A percentile compares a stretch with the other conserved stretches of the same genome.
Evolutionary conservation across 2,113 vertebrate species (phyloP).

Genomic region (Melanerpes formicivorus): DNA sequence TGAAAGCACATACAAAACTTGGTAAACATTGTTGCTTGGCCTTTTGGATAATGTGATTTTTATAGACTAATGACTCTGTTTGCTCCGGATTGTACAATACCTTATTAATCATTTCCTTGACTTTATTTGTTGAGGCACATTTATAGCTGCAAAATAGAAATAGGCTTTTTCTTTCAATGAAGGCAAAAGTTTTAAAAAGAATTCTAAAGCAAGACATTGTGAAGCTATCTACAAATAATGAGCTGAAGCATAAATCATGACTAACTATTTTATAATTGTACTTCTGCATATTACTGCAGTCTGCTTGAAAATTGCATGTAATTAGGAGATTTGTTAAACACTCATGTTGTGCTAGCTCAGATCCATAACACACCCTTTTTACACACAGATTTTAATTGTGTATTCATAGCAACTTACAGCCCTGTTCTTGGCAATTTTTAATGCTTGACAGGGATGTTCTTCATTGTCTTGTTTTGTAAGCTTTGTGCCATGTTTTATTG

Average conservation of each 20-base stretch:
- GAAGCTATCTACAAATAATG: background rate
- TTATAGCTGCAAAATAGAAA: background rate
- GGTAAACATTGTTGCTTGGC: background rate
- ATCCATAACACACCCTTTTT: background rate
- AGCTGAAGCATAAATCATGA: background rate
- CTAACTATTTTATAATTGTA: background rate
- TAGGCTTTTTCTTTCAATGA: background rate
- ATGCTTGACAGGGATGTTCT: background rate
- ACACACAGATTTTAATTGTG: background rate
- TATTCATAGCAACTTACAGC: background rate
- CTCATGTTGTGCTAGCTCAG: background rate
- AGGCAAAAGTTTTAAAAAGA: background rate
- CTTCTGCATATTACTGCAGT: background rate
- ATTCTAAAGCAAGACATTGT: background rate
- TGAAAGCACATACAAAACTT: background rate
- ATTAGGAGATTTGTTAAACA: background rate
- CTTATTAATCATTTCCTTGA: background rate
- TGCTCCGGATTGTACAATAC: background rate
- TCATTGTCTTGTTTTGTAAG: background rate
- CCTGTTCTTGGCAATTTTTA: background rate
- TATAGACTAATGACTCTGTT: background rate
- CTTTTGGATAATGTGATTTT: background rate
- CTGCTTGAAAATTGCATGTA: background rate
- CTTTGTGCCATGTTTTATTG: background rate
- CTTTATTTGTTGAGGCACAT: background rate